A percentile compares a stretch with the other conserved stretches of the same genome.
Evolutionary conservation across 2,113 vertebrate species (phyloP).

Genomic region (Meleagris gallopavo): DNA sequence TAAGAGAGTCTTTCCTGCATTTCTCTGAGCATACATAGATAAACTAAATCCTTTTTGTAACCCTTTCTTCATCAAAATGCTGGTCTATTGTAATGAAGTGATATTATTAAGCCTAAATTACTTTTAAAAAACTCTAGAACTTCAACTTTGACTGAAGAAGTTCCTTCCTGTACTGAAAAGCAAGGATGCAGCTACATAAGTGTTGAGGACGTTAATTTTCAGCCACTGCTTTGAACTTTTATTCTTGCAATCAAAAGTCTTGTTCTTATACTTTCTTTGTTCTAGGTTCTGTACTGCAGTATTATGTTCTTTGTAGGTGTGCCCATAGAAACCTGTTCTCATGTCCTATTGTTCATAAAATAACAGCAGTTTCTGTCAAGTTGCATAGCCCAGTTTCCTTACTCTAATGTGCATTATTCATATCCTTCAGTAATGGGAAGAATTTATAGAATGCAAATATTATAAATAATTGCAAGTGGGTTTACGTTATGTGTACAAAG

Average conservation of each 20-base stretch:
- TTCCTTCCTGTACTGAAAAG: neutral
- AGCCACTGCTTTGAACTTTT: neutral
- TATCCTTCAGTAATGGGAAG: neutral
- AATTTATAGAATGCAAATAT: neutral
- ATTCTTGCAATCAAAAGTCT: neutral
- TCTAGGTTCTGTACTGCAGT: neutral
- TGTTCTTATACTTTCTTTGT: neutral
- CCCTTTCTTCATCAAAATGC: neutral
- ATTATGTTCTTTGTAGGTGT: neutral
- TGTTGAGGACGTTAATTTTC: neutral
- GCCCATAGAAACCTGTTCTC: neutral
- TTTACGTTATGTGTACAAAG: neutral
- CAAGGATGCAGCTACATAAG: rapidly evolving
- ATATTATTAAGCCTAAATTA: neutral
- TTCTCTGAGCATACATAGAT: neutral
- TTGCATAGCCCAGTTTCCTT: neutral
- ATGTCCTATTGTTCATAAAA: neutral
- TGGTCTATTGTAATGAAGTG: neutral
- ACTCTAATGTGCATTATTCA: neutral
- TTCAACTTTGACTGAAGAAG: neutral
- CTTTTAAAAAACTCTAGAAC: neutral
- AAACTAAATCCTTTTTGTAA: neutral
- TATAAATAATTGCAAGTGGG: neutral
- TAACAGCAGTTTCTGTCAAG: neutral
- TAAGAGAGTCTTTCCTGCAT: neutral